Evolutionary conservation across 2,797 vertebrate species (phyloP).

Genomic region (Acrossocheilus wenchowensis): DNA sequence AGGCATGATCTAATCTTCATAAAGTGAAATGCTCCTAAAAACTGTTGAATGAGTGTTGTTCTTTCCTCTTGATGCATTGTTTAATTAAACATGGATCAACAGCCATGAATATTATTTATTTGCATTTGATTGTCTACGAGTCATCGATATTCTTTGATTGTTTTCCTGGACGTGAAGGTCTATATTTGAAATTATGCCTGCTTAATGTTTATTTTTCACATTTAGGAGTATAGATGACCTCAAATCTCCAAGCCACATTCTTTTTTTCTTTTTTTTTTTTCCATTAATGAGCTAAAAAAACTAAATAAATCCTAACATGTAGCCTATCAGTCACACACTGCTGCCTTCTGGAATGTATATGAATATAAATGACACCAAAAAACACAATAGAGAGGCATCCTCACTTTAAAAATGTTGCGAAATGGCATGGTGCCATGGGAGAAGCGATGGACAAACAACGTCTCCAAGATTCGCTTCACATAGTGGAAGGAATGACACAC

Average conservation of each 20-base stretch:
- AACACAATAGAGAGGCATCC: not conserved
- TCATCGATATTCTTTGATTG: not conserved
- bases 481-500: conserved; percentile 93
- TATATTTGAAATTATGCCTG: not conserved
- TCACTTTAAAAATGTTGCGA: conserved; percentile 92
- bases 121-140: not conserved
- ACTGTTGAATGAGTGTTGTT: too few relatives aligned
- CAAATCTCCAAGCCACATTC: not conserved
- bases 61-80: too few relatives aligned
- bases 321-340: not conserved
- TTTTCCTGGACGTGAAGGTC: not conserved
- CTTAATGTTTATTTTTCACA: not conserved
- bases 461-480: conserved; percentile 90
- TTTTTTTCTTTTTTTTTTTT: too few relatives aligned
- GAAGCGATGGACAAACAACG: conserved; percentile 90
- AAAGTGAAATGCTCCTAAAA: not conserved
- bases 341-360: not conserved
- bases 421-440: conserved; percentile 93
- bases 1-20: not conserved
- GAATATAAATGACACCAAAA: not conserved
- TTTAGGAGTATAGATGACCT: not conserved
- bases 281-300: not conserved
- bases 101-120: too few relatives aligned
- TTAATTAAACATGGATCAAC: too few relatives aligned
- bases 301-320: not conserved